phyloP scores from a whole-genome alignment of 2,113 vertebrate species.

The Cavia aperea region DNA sequence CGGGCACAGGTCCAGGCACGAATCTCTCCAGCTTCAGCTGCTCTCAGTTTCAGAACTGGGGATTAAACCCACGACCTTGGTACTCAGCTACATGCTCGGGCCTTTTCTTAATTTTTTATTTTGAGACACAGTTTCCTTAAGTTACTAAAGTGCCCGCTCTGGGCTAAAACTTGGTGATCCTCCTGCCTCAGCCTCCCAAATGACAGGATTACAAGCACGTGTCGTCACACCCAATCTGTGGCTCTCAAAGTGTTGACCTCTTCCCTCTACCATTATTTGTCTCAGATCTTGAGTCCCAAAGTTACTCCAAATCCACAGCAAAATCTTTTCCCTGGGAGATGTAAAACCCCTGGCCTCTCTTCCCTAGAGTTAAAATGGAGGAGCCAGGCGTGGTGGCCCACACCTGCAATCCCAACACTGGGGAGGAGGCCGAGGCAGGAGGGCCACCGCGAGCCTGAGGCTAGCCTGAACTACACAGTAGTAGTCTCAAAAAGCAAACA shows the following conservation, averaged over 20 bases:
- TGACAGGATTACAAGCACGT: background rate
- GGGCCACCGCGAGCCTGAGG: background rate
- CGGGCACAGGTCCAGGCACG: rapidly evolving
- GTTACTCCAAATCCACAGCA: background rate
- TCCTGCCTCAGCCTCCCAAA: background rate
- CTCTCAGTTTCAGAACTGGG: background rate
- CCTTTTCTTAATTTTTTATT: background rate
- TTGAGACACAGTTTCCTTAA: background rate
- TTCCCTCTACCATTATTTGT: background rate
- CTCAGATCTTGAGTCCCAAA: background rate
- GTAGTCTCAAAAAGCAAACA: background rate
- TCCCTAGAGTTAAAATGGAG: rapidly evolving
- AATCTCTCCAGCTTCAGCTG: rapidly evolving
- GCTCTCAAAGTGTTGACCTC: background rate
- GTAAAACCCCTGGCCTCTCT: background rate
- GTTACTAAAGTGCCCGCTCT: background rate
- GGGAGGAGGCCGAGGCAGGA: background rate
- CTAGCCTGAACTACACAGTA: background rate
- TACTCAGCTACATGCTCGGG: background rate
- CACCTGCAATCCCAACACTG: background rate
- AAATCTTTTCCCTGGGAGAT: background rate
- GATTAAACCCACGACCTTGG: background rate
- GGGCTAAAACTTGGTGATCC: background rate
- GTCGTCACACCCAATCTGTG: background rate
- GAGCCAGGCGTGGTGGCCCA: background rate